Evolutionary conservation across 2,113 vertebrate species (phyloP).

Genomic region (Telmatochromis sp.): DNA sequence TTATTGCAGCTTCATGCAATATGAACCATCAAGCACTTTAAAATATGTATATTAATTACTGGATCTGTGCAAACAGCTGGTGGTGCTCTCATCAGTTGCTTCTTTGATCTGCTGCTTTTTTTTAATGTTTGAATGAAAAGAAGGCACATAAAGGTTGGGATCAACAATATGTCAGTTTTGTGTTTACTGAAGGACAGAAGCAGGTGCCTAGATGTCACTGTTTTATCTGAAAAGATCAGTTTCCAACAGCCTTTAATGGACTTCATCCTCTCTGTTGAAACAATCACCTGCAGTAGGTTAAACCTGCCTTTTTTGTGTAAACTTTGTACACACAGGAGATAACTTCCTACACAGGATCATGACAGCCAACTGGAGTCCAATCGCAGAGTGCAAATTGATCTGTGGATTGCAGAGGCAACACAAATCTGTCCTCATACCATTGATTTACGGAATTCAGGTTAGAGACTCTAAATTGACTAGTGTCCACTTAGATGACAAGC

Average conservation of each 20-base stretch:
- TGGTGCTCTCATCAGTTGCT: background rate
- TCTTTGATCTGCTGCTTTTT: background rate
- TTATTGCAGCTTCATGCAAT: background rate
- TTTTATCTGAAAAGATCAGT: background rate
- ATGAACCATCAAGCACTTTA: background rate
- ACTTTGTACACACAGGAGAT: background rate
- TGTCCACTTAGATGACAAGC: background rate
- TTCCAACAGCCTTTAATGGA: background rate
- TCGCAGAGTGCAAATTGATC: background rate
- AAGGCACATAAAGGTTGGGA: background rate
- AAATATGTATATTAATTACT: background rate
- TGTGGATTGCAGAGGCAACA: background rate
- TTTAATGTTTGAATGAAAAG: background rate
- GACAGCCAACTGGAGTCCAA: background rate
- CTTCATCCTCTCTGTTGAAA: background rate
- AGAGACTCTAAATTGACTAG: background rate
- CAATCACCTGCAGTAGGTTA: background rate
- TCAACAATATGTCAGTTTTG: background rate
- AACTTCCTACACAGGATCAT: background rate
- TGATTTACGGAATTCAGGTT: background rate
- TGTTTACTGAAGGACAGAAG: background rate
- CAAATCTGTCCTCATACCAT: background rate
- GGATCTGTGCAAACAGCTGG: background rate
- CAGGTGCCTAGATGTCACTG: background rate
- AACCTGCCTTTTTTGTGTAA: background rate